Base-by-base conservation (phyloP, 2,797 vertebrate species). In the Liasis olivaceus region DNA sequence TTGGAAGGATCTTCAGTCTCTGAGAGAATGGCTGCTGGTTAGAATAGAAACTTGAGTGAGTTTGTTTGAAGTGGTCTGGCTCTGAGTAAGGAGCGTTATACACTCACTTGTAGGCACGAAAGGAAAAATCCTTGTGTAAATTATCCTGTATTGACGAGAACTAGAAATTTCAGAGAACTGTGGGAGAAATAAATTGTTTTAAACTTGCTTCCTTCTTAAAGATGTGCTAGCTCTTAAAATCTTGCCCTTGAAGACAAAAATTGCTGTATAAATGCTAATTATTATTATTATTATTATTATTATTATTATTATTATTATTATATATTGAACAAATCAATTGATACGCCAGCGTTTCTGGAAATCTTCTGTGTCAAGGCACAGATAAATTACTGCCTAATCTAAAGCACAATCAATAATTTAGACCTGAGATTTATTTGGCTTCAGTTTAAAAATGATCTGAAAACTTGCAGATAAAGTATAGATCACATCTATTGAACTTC, bases 281-380 rank as follows among this genome's bases (percentile, higher is more conserved):
- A 56, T 0, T 88, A 4, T 0, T 89, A 4, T 0, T 88, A 4
- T 0, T 89, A 4, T 0, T 85, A 72, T 62, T 42, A 93, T 90
- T 81, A 56, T 0, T 88, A 4, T 0, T 89, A 4, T 0, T 88
- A 4, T 0, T 89, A 4, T 0, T 85, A 72, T 62, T 42, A 93
- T 90, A 4, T 0, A 0, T 81, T 84, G 63, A 85, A 87, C 85
- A 42, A 54, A 91, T 86, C 88, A 88, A 36, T 28, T 5, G 92
- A 22, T 59, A 56, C 11, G 7, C 13, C 28, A 62, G 89, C 0
- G 0, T 87, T 93, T 87, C 92, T 31, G 47, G 85, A 26, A 56
- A 89, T 56, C 22, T 0, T 0, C 31, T 6, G 0, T 47, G 66
- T 88, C 3, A 72, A 60, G 87, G 92, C 56, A 51, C 36, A 0